phyloP scores from a whole-genome alignment of 2,113 vertebrate genomes.

The Recurvirostra avosetta region DNA sequence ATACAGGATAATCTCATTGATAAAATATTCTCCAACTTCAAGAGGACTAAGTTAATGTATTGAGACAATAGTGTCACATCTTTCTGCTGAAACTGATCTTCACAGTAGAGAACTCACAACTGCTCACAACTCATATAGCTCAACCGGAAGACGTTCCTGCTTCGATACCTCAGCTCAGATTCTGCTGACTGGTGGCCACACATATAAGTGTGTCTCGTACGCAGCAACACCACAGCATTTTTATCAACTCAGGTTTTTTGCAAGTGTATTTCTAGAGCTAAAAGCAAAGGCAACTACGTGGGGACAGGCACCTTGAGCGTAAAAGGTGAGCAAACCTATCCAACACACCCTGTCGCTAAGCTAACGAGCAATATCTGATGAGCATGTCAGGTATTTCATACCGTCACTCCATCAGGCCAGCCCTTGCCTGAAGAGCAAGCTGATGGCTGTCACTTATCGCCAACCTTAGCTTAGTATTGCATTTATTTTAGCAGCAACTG shows the following conservation, averaged over 20 bases:
- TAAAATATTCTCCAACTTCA: background rate
- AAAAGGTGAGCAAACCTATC: background rate
- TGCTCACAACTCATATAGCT: background rate
- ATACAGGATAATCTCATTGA: background rate
- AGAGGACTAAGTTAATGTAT: background rate
- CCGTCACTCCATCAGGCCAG: background rate
- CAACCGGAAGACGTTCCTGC: fast-evolving
- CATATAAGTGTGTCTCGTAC: fast-evolving
- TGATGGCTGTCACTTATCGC: background rate
- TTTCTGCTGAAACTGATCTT: background rate
- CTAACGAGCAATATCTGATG: background rate
- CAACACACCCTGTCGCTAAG: background rate
- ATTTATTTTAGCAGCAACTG: background rate
- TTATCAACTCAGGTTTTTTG: background rate
- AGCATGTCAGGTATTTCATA: background rate
- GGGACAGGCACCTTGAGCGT: background rate
- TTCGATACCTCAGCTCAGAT: background rate
- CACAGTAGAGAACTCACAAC: background rate
- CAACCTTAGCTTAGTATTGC: background rate
- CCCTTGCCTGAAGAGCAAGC: background rate
- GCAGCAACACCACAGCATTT: background rate
- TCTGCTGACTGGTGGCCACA: background rate
- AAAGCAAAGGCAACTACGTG: background rate
- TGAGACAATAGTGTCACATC: background rate
- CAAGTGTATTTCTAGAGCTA: background rate